Evolutionary conservation across 2,113 vertebrate species (phyloP).

Genomic region (Sclerurus mexicanus): DNA sequence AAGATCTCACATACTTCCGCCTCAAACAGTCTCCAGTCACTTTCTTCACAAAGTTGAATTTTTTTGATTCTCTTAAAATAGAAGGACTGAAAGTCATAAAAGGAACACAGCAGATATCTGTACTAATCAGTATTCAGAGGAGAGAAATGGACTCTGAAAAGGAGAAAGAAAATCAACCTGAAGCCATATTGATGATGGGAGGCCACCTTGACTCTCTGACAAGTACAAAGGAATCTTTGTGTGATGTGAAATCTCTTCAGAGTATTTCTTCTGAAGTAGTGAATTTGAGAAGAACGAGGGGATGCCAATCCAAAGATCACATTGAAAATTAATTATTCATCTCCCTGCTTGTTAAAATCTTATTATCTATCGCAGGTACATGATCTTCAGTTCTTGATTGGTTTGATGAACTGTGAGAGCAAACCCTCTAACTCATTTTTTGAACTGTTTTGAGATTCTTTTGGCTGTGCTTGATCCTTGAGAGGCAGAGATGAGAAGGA

Average conservation of each 20-base stretch:
- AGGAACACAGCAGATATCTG: neutral
- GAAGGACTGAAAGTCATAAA: neutral
- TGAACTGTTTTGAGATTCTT: neutral
- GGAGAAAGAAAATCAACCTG: constrained; percentile 4
- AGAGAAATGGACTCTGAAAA: neutral
- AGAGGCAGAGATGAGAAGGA: neutral
- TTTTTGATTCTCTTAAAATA: neutral
- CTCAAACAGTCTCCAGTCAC: neutral
- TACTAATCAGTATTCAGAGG: constrained; percentile 38
- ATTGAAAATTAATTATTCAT: constrained; percentile 21
- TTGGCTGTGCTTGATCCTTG: neutral
- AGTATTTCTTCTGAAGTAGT: neutral
- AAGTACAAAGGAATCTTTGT: constrained; percentile 31
- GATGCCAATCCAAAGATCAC: neutral
- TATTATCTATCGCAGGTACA: neutral
- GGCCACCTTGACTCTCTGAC: constrained; percentile 45
- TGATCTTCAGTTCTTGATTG: neutral
- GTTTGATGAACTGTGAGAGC: neutral
- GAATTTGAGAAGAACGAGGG: constrained; percentile 16
- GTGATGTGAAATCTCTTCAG: constrained; percentile 24
- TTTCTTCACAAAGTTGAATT: neutral
- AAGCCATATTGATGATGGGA: constrained; percentile 37
- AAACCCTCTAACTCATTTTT: neutral
- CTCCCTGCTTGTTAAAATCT: constrained; percentile 9
- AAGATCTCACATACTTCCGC: neutral